These are phyloP conservation scores for Myxocyprinus asiaticus DNA, from an alignment of 2,113 vertebrate genomes.

Conservation along the genomic window DNA sequence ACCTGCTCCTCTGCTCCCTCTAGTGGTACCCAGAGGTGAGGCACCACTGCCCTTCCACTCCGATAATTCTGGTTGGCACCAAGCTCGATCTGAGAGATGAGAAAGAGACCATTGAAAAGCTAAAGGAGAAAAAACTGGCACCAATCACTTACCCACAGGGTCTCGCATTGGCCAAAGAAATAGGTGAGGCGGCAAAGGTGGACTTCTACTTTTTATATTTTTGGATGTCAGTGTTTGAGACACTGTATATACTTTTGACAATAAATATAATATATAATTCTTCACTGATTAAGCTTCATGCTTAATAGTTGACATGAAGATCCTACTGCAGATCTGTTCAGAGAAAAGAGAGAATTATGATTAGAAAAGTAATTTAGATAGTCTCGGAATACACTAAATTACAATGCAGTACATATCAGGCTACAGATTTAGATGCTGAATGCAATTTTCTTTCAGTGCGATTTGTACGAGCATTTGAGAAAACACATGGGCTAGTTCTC, in stretches of 20 bases:
- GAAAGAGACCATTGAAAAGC: conserved; percentile 96
- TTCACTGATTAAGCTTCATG: too few species aligned
- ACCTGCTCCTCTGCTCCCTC: neutral
- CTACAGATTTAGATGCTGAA: neutral
- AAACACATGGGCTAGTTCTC: conserved; percentile 38
- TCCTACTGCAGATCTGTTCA: too few species aligned
- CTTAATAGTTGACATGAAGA: too few species aligned
- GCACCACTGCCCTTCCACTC: conserved; percentile 96
- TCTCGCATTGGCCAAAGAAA: conserved; percentile 95
- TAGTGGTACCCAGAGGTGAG: conserved; percentile 97
- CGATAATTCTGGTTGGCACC: conserved; percentile 95
- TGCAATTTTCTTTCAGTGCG: conserved; percentile 8
- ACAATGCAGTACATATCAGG: neutral
- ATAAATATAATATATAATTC: too few species aligned
- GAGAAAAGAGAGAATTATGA: too few species aligned
- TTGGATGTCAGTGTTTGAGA: neutral
- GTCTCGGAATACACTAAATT: too few species aligned
- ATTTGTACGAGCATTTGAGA: conserved; percentile 36
- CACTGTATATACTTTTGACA: too few species aligned
- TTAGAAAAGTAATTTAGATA: too few species aligned
- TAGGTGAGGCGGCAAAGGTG: conserved; percentile 72
- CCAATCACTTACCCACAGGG: conserved; percentile 97
- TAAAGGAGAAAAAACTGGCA: conserved; percentile 96
- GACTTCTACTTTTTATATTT: neutral
- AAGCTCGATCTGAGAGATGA: conserved; percentile 96